These are phyloP conservation scores for Eleginops maclovinus DNA, from an alignment of 2,113 vertebrate genomes.

Conservation along the genomic window DNA sequence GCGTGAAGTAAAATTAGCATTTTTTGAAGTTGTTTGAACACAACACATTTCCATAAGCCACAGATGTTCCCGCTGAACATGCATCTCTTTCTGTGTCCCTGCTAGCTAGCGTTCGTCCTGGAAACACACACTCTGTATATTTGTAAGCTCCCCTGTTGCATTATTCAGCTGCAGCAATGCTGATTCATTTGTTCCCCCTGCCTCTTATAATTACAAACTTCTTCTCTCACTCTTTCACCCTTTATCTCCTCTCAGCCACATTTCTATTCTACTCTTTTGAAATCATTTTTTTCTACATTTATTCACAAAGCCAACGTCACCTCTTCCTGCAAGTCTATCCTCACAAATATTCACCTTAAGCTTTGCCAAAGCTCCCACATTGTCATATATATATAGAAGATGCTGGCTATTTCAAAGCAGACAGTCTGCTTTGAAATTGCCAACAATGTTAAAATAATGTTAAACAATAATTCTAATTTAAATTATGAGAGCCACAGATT, in stretches of 20 bases:
- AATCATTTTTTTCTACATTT: background rate
- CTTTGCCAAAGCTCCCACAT: too few relatives aligned
- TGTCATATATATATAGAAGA: too few relatives aligned
- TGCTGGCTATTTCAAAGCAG: too few relatives aligned
- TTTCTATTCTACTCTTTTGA: constrained; percentile 29
- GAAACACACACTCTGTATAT: constrained; percentile 28
- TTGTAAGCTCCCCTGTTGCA: constrained; percentile 38
- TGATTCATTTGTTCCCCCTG: constrained; percentile 66
- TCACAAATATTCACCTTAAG: background rate
- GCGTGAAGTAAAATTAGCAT: constrained; percentile 43
- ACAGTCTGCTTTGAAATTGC: too few relatives aligned
- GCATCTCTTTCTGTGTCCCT: constrained; percentile 13
- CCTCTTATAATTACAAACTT: constrained; percentile 66
- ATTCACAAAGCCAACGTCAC: constrained; percentile 19
- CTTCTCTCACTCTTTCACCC: constrained; percentile 34
- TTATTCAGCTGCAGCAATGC: constrained; percentile 63
- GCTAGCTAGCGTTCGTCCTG: constrained; percentile 26
- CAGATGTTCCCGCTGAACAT: constrained; percentile 55
- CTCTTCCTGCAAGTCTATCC: constrained; percentile 13
- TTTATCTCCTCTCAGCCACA: constrained; percentile 50
- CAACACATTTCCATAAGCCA: constrained; percentile 54
- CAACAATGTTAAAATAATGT: too few relatives aligned
- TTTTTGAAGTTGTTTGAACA: constrained; percentile 52
- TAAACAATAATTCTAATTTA: too few relatives aligned
- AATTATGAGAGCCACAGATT: too few relatives aligned